Conservation (phyloP, 2,113 vertebrate species). For the Anser brachyrhynchus region DNA sequence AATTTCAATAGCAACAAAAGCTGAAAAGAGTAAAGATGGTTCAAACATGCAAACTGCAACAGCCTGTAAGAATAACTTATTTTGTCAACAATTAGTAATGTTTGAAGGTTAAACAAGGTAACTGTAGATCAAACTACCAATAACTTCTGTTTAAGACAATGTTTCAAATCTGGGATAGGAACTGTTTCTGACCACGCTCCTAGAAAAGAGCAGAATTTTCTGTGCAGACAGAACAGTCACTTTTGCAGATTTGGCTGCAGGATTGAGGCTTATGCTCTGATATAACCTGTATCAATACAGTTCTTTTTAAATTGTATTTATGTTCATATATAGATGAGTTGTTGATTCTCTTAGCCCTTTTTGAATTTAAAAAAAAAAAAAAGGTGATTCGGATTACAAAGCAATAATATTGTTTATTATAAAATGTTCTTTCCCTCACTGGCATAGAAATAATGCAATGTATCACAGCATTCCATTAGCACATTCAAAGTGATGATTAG, state of each 20-base stretch:
- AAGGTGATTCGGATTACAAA: background rate
- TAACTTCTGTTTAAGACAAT: background rate
- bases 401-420: background rate
- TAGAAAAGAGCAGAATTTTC: background rate
- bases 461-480: background rate
- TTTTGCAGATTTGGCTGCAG: background rate
- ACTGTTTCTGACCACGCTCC: background rate
- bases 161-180: background rate
- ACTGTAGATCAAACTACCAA: background rate
- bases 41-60: background rate
- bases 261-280: background rate
- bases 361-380: background rate
- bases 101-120: background rate
- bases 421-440: background rate
- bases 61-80: background rate
- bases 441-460: slow-evolving; percentile 21
- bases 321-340: background rate
- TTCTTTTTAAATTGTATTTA: background rate
- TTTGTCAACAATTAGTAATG: background rate
- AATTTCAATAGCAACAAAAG: background rate
- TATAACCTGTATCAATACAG: background rate
- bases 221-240: background rate
- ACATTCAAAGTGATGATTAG: background rate
- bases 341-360: background rate
- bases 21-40: background rate